A percentile compares a stretch with the other conserved stretches of the same genome.
Conservation (phyloP, 2,888 invertebrate species). For the Gonocerus acuteangulatus region DNA sequence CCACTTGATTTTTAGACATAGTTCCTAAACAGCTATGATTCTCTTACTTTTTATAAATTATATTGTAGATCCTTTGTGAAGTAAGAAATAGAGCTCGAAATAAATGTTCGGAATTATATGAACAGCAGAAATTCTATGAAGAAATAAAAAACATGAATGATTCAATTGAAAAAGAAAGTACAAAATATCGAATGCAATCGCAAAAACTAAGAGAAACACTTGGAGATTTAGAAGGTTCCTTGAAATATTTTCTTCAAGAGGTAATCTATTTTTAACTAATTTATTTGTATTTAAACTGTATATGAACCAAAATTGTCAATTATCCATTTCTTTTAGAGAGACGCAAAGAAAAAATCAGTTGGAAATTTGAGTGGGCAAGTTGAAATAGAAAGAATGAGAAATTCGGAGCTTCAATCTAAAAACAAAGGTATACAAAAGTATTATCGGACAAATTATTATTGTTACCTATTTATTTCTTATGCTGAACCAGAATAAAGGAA, state of each 20-base stretch:
- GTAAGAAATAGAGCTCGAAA: constrained; percentile 25
- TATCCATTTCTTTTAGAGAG: too few relatives aligned
- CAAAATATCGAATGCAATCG: neutral
- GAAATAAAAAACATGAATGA: constrained; percentile 20
- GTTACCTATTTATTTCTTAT: too few relatives aligned
- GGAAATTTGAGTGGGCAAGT: neutral
- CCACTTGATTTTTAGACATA: too few relatives aligned
- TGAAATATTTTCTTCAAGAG: neutral
- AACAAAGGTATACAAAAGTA: constrained; percentile 13
- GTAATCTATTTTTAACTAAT: neutral
- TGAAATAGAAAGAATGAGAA: neutral
- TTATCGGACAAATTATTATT: too few relatives aligned
- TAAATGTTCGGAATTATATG: constrained; percentile 18
- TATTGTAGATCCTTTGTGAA: constrained; percentile 1
- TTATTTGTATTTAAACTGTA: too few relatives aligned
- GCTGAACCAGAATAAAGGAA: too few relatives aligned
- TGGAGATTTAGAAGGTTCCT: constrained; percentile 41
- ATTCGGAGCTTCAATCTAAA: constrained; percentile 2
- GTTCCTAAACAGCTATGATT: neutral
- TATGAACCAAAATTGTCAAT: too few relatives aligned
- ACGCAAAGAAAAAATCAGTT: neutral
- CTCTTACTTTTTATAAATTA: neutral
- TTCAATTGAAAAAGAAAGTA: neutral
- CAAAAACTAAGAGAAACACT: constrained; percentile 28
- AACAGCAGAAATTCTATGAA: constrained; percentile 23